Conservation (phyloP, 2,888 invertebrate species). For the Agyllia agylla region DNA sequence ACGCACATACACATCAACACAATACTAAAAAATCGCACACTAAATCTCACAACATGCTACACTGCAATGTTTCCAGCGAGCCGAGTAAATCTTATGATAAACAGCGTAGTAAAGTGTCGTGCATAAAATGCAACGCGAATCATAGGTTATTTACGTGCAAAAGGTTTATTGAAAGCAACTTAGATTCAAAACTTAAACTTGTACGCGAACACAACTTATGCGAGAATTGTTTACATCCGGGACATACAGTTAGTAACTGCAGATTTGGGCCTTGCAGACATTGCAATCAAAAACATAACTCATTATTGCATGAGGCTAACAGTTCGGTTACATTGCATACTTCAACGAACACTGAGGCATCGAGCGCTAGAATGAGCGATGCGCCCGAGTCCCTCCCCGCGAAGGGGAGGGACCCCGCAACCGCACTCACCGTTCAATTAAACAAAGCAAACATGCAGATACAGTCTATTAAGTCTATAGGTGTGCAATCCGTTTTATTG, state of each 20-base stretch:
- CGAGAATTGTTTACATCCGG: slow-evolving; percentile 11
- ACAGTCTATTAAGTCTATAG: not conserved
- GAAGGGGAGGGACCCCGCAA: not conserved
- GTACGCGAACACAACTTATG: slow-evolving; percentile 2
- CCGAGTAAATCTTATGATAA: not conserved
- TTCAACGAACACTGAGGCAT: not conserved
- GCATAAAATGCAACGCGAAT: slow-evolving; percentile 21
- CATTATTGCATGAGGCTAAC: not conserved
- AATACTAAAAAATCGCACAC: slow-evolving; percentile 6
- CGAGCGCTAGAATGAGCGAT: not conserved
- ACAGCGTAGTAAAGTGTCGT: not conserved
- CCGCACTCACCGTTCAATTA: not conserved
- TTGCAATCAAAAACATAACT: slow-evolving; percentile 17
- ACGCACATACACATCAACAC: not conserved
- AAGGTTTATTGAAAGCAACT: slow-evolving; percentile 6
- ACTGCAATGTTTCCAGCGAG: not conserved
- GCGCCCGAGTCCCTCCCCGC: not conserved
- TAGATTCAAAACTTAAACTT: not conserved
- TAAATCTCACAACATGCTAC: not conserved
- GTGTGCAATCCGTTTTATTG: not conserved
- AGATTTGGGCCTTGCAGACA: not conserved
- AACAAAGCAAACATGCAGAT: not conserved
- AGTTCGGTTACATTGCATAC: slow-evolving; percentile 1
- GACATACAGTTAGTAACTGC: not conserved
- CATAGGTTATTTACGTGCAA: slow-evolving; percentile 29